phyloP scores from a whole-genome alignment of 1,140 invertebrate genomes.

The Procambarus clarkii region DNA sequence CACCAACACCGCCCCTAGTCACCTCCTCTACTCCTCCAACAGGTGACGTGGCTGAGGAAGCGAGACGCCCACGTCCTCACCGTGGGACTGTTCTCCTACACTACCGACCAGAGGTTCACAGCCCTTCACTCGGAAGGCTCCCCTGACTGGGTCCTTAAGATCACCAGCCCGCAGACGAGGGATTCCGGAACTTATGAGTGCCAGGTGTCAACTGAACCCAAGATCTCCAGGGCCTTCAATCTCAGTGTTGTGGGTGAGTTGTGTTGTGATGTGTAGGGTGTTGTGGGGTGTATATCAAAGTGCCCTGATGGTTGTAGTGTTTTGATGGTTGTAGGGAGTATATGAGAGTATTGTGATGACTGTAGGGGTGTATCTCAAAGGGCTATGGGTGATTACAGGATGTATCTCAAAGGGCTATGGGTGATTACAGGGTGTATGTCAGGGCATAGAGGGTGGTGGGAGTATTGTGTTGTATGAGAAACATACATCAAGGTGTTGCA shows the following conservation, averaged over 20 bases:
- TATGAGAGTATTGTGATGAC: too few species aligned
- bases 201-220: constrained; percentile 76
- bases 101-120: constrained; percentile 89
- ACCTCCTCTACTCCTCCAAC: constrained; percentile 46
- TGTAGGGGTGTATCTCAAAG: too few species aligned
- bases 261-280: neutral
- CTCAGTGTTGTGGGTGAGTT: constrained; percentile 75
- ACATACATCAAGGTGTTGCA: too few species aligned
- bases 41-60: constrained; percentile 95
- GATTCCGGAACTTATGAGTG: constrained; percentile 80
- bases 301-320: too few species aligned
- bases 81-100: constrained; percentile 90
- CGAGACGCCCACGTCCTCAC: constrained; percentile 92
- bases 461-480: too few species aligned
- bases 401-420: too few species aligned
- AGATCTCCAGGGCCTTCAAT: constrained; percentile 74
- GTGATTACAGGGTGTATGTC: too few species aligned
- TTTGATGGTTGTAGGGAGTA: too few species aligned
- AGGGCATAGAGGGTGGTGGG: too few species aligned
- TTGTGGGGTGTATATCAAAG: too few species aligned
- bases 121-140: constrained; percentile 88
- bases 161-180: constrained; percentile 89
- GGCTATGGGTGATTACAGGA: too few species aligned
- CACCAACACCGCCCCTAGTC: neutral
- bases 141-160: constrained; percentile 94